Conservation (phyloP, 2,113 vertebrate genomes). For the Onychostruthus taczanowskii region DNA sequence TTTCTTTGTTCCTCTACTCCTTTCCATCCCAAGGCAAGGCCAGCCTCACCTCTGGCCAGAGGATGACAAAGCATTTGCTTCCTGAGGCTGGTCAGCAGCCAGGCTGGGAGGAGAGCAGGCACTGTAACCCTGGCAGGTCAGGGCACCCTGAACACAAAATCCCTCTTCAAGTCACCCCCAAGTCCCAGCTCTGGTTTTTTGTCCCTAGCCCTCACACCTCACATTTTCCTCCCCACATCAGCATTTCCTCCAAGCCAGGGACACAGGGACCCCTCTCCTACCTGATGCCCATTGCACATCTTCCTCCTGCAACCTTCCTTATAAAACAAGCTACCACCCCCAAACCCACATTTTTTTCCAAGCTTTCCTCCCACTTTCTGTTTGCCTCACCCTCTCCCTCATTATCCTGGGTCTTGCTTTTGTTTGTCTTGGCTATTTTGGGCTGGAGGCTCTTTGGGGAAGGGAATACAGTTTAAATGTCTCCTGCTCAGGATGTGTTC, state of each 20-base stretch:
- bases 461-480: background rate
- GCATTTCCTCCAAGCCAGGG: background rate
- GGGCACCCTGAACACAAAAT: background rate
- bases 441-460: constrained; percentile 25
- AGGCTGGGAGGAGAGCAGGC: background rate
- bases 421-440: constrained; percentile 60
- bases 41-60: rapidly evolving
- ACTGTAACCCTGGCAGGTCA: background rate
- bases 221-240: background rate
- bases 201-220: background rate
- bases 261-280: background rate
- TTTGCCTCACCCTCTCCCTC: constrained; percentile 48
- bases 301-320: constrained; percentile 21
- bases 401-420: constrained; percentile 48
- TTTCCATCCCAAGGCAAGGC: background rate
- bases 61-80: background rate
- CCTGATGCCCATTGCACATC: background rate
- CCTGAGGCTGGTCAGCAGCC: background rate
- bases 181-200: background rate
- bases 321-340: constrained; percentile 55
- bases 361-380: constrained; percentile 58
- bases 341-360: constrained; percentile 50
- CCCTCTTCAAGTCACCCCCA: background rate
- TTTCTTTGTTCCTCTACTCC: background rate
- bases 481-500: background rate